Evolutionary conservation across 1,140 invertebrate genomes (phyloP).

Genomic region (Bacillus rossius): DNA sequence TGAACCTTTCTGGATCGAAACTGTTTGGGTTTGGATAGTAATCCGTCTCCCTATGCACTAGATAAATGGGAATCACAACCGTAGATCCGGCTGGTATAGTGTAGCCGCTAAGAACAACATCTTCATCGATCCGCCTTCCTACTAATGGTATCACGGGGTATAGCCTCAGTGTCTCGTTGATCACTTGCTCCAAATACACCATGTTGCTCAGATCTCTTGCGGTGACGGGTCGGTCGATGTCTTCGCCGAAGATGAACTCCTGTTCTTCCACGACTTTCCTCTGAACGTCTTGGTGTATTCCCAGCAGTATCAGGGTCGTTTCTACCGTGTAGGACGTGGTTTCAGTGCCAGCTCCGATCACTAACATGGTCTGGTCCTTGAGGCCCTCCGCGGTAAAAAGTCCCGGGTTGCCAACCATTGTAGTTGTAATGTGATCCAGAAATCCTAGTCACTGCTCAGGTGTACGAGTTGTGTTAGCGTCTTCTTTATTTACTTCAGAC

Average conservation of each 20-base stretch:
- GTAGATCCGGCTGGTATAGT: conserved; percentile 40
- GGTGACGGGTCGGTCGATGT: neutral
- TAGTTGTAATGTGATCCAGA: too few species aligned
- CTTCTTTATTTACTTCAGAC: too few species aligned
- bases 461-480: too few species aligned
- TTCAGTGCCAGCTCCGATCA: neutral
- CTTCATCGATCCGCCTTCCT: neutral
- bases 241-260: neutral
- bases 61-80: conserved; percentile 33
- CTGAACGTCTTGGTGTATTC: conserved; percentile 14
- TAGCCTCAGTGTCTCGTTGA: conserved; percentile 3
- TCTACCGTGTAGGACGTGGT: neutral
- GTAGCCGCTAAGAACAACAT: neutral
- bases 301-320: neutral
- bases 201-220: neutral
- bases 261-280: neutral
- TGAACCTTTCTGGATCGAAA: conserved; percentile 53
- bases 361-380: neutral
- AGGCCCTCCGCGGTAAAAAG: too few species aligned
- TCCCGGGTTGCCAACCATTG: too few species aligned
- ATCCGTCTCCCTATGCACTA: conserved; percentile 44
- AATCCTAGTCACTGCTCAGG: too few species aligned
- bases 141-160: conserved; percentile 4
- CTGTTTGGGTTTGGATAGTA: conserved; percentile 49
- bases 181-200: conserved; percentile 3